Percentiles rank a stretch among this genome's conserved stretches.
phyloP scores from a whole-genome alignment of 2,797 vertebrate species.

The Brachymystax lenok region DNA sequence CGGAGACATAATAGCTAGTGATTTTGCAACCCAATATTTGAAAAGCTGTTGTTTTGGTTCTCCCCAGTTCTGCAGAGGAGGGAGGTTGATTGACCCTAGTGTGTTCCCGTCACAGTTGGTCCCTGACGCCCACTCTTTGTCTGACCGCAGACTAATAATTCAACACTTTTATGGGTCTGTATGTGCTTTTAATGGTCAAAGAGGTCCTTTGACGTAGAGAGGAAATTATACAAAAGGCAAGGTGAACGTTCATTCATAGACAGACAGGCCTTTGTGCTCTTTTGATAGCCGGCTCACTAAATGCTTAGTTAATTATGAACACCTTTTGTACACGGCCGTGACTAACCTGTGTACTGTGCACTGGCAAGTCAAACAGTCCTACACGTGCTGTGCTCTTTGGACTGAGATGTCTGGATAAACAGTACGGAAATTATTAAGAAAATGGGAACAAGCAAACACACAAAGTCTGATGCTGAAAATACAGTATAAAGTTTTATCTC shows the following conservation, averaged over 20 bases:
- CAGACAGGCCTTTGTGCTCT: slow-evolving; percentile 10
- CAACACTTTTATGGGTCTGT: slow-evolving; percentile 20
- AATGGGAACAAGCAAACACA: background rate
- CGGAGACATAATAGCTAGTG: background rate
- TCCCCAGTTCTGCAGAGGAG: background rate
- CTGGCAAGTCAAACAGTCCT: background rate
- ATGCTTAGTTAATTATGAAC: slow-evolving; percentile 73
- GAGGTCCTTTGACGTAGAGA: slow-evolving; percentile 14
- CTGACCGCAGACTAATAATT: slow-evolving; percentile 31
- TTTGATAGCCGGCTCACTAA: slow-evolving; percentile 30
- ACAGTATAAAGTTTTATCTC: background rate
- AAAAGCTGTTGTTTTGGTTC: slow-evolving; percentile 6
- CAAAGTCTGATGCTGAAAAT: background rate
- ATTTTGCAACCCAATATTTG: background rate
- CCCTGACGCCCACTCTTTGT: slow-evolving; percentile 30
- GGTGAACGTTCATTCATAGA: background rate
- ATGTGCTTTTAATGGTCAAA: slow-evolving; percentile 21
- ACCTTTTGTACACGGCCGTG: slow-evolving; percentile 40
- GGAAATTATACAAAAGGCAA: background rate
- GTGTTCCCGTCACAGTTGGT: slow-evolving; percentile 24
- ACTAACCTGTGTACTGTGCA: background rate
- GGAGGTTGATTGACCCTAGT: slow-evolving; percentile 7
- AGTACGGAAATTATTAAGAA: background rate
- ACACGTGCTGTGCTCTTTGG: background rate
- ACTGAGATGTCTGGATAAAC: background rate